These are phyloP conservation scores for Agriotes lineatus DNA, from an alignment of 2,888 invertebrate species.

Conservation along the genomic window DNA sequence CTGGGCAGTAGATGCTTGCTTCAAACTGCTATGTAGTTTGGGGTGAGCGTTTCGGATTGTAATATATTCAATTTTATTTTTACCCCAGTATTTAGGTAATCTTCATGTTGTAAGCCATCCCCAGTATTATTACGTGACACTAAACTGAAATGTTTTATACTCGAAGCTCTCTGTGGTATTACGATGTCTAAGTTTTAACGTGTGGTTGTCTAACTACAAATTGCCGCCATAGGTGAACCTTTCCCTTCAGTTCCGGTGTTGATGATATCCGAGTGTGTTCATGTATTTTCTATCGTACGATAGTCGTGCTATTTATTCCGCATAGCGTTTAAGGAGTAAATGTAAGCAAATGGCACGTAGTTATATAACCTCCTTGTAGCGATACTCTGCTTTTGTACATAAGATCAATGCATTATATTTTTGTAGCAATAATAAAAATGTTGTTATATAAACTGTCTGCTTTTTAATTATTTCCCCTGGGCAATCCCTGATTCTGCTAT, in stretches of 20 bases:
- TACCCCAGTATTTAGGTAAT: too few relatives aligned
- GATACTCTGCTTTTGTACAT: not conserved
- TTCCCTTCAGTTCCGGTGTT: not conserved
- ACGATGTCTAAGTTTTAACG: not conserved
- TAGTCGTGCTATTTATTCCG: not conserved
- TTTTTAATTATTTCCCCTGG: too few relatives aligned
- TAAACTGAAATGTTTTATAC: too few relatives aligned
- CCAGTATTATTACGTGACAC: not conserved
- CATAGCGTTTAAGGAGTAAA: not conserved
- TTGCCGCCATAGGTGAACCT: not conserved
- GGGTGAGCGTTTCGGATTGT: too few relatives aligned
- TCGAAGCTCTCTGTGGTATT: too few relatives aligned
- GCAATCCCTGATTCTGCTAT: too few relatives aligned
- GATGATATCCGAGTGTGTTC: constrained; percentile 10
- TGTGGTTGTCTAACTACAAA: not conserved
- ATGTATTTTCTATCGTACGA: not conserved
- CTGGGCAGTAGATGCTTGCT: too few relatives aligned
- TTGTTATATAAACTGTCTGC: not conserved
- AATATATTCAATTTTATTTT: too few relatives aligned
- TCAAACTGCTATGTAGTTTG: too few relatives aligned
- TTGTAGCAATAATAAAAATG: not conserved
- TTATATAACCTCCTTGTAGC: not conserved
- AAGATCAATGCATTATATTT: not conserved
- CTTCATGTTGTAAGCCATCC: not conserved
- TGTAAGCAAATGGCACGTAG: not conserved